phyloP scores from a whole-genome alignment of 2,797 vertebrate genomes.

The Trachops cirrhosus region DNA sequence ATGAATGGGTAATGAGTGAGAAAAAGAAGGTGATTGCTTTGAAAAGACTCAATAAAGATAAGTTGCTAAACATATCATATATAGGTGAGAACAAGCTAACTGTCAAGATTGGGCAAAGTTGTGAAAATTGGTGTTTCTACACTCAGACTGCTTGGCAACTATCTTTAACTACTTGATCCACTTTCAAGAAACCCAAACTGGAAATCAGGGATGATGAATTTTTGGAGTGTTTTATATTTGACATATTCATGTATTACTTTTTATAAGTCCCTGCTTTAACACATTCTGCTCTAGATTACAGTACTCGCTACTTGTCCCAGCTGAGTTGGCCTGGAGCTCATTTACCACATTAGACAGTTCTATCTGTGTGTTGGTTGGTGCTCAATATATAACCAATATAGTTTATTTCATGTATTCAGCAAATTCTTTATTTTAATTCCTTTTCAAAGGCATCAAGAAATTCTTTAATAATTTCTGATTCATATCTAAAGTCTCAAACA shows the following conservation, averaged over 20 bases:
- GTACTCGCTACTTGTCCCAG: neutral
- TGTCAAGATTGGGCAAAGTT: neutral
- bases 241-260: neutral
- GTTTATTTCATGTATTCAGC: neutral
- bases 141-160: neutral
- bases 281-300: neutral
- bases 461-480: neutral
- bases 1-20: neutral
- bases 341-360: neutral
- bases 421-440: slow-evolving; percentile 22
- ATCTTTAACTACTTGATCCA: neutral
- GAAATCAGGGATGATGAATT: neutral
- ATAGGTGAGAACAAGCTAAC: neutral
- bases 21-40: neutral
- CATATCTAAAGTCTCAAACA: neutral
- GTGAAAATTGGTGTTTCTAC: neutral
- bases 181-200: neutral
- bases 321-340: neutral
- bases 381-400: neutral
- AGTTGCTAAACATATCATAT: neutral
- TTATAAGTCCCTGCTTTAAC: neutral
- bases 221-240: slow-evolving; percentile 5
- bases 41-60: neutral
- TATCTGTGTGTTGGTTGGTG: neutral
- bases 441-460: slow-evolving; percentile 10